These are phyloP conservation scores for Hipposideros armiger DNA, from an alignment of 2,113 vertebrate species.

Conservation along the genomic window DNA sequence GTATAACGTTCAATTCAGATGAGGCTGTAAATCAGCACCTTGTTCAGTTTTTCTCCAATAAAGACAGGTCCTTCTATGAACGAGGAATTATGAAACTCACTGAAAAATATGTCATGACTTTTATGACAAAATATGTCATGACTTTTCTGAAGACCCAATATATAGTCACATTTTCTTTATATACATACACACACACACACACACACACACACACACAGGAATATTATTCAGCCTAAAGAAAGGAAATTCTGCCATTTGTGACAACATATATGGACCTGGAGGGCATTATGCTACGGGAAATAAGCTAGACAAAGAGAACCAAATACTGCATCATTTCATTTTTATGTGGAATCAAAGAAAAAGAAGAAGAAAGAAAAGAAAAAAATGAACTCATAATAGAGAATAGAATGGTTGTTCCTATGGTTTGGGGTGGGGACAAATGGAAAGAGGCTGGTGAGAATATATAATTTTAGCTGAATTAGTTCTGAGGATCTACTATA, in stretches of 20 bases:
- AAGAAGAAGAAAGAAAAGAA: too few species aligned
- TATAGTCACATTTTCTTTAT: too few species aligned
- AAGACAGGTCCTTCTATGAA: too few species aligned
- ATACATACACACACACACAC: too few species aligned
- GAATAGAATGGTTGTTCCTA: not conserved
- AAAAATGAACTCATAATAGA: not conserved
- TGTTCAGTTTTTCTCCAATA: too few species aligned
- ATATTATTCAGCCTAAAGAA: not conserved
- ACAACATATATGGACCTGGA: not conserved
- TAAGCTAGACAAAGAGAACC: not conserved
- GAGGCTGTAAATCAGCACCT: too few species aligned
- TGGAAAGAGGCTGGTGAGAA: not conserved
- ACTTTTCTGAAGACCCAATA: too few species aligned
- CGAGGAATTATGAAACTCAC: too few species aligned
- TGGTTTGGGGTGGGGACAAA: not conserved
- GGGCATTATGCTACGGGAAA: not conserved
- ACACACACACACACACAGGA: not conserved
- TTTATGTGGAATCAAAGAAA: not conserved
- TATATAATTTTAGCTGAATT: not conserved
- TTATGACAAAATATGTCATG: too few species aligned
- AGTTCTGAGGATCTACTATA: not conserved
- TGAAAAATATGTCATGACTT: too few species aligned
- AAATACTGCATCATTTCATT: not conserved
- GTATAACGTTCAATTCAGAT: too few species aligned
- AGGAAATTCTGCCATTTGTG: not conserved